phyloP scores from a whole-genome alignment of 2,888 invertebrate species.

The Dynastes hyllus region DNA sequence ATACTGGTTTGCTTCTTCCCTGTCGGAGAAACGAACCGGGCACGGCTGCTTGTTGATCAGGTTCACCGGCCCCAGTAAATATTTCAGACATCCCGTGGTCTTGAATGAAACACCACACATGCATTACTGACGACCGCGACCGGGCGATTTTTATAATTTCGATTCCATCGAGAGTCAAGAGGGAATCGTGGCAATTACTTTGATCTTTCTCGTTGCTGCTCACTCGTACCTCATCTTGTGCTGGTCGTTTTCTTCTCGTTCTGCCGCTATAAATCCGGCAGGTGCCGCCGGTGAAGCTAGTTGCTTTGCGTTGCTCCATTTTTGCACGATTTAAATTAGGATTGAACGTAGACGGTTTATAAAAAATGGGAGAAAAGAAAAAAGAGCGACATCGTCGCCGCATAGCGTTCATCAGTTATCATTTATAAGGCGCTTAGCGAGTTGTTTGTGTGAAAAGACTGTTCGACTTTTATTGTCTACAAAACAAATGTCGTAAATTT shows the following conservation, averaged over 20 bases:
- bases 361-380: background rate
- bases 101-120: slow-evolving; percentile 65
- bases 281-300: slow-evolving; percentile 37
- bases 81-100: slow-evolving; percentile 66
- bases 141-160: slow-evolving; percentile 51
- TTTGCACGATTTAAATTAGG: slow-evolving; percentile 45
- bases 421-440: slow-evolving; percentile 24
- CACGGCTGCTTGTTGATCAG: slow-evolving; percentile 55
- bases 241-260: slow-evolving; percentile 42
- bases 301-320: slow-evolving; percentile 42
- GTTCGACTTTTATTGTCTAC: slow-evolving; percentile 3
- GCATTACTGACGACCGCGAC: slow-evolving; percentile 61
- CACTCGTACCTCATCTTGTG: slow-evolving; percentile 37
- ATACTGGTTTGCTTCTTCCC: slow-evolving; percentile 68
- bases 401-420: slow-evolving; percentile 7
- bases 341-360: slow-evolving; percentile 30
- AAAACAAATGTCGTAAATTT: slow-evolving; percentile 5
- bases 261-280: slow-evolving; percentile 37
- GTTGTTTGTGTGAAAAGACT: background rate
- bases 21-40: slow-evolving; percentile 54
- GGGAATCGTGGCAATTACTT: slow-evolving; percentile 38
- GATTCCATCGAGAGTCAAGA: slow-evolving; percentile 42
- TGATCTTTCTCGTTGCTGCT: slow-evolving; percentile 35
- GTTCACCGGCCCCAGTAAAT: slow-evolving; percentile 69
- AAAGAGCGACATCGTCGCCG: too few relatives aligned